Conservation (phyloP, 23 tunicate genomes). For the Botrylloides violaceus region DNA sequence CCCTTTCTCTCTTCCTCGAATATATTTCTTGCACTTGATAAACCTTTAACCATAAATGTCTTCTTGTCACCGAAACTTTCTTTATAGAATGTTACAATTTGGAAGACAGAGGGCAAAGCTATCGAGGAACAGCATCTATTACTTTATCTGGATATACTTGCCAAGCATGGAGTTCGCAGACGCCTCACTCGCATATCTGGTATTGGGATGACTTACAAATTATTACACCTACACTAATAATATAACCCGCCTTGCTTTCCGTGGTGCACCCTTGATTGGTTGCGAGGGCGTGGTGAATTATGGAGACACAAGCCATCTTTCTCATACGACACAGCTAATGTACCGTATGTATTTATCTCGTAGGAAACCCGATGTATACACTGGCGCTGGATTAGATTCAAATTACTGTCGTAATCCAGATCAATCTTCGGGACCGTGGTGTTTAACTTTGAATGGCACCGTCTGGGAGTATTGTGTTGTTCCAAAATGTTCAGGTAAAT, state of each 20-base stretch:
- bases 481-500: background rate
- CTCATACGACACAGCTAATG: too few species aligned
- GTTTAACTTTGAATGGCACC: background rate
- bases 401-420: background rate
- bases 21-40: too few species aligned
- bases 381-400: background rate
- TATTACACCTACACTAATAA: too few species aligned
- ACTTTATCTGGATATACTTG: conserved; percentile 9
- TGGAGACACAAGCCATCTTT: too few species aligned
- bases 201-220: too few species aligned
- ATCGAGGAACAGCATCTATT: conserved; percentile 2
- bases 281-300: too few species aligned
- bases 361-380: background rate
- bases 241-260: too few species aligned
- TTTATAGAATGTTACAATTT: background rate
- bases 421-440: background rate
- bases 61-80: too few species aligned
- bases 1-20: too few species aligned
- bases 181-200: conserved; percentile 14
- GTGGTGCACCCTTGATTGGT: too few species aligned
- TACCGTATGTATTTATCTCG: background rate
- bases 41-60: too few species aligned
- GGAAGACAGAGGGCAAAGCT: background rate
- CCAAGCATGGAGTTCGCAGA: conserved; percentile 20
- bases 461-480: background rate